Evolutionary conservation across 1,140 invertebrate species (phyloP), one percentile per base, ranked within the genome.

Genomic region (Oppia nitens): DNA sequence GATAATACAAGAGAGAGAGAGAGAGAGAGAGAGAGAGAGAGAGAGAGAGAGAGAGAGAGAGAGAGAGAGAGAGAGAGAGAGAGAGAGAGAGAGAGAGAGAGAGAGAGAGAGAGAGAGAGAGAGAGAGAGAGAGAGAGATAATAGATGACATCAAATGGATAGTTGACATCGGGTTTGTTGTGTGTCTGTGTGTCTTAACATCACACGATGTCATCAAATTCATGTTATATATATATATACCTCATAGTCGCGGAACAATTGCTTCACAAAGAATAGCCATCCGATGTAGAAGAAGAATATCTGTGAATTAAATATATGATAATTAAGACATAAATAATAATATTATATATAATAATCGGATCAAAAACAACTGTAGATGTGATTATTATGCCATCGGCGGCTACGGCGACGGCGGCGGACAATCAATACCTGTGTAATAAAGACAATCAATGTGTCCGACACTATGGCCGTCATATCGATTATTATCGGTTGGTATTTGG

Each of bases 191-290:
- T n/a, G n/a, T n/a, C n/a, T n/a, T n/a, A n/a, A n/a, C n/a, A n/a
- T n/a, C n/a, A n/a, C n/a, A n/a, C n/a, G n/a, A n/a, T n/a, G n/a
- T n/a, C n/a, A n/a, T n/a, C n/a, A n/a, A n/a, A n/a, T n/a, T n/a
- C n/a, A n/a, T n/a, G n/a, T n/a, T n/a, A n/a, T n/a, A n/a, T n/a
- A n/a, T n/a, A n/a, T n/a, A n/a, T n/a, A n/a, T 51, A 79, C 76
- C 78, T 99, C 96, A 79, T 98, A 99, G 71, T 98, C 91, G 66
- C 86, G 82, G 71, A 98, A 99, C 50, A 99, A 75, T 71, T 96
- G 86, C 73, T 96, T 97, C 64, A 98, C 85, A 73, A 99, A 98
- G 74, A 98, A 99, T 49, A 98, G 79, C 91, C 92, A 98, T 64
- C 94, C 95, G 64, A 90, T 89, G 60, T 83, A 78, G 73, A 98